Base-by-base conservation (phyloP, 1,140 invertebrate genomes). In the Drosophila pseudoobscura region DNA sequence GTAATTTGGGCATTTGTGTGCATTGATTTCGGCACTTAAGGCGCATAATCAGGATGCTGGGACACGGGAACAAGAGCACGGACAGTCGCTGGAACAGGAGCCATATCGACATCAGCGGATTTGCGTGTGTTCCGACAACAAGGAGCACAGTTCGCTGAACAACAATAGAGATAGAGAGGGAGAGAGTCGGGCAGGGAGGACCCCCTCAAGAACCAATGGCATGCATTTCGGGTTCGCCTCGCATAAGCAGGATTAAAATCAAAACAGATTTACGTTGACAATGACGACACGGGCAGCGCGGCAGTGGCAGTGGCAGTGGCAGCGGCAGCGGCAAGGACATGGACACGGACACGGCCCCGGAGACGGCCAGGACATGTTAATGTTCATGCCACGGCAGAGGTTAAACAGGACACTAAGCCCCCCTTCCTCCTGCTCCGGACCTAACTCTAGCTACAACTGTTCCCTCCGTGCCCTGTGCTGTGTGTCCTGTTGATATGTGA, bases 1-100 rank as follows among this genome's bases (percentile, higher is more conserved):
- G 83, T 90, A 87, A 90, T 88, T 90, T 82, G 88, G 83, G 73
- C 88, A 90, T 88, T 90, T 88, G 88, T 90, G 88, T 90, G 88
- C 88, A 90, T 90, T 90, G 88, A 90, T 90, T 90, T 90, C 88
- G 83, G 88, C 79, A 78, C 88, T 90, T 90, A 90, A 90, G 88
- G 69, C 78, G 65, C 82, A 80, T 90, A 90, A 90, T 90, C 88
- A 77, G 63, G 35, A 35, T 11, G 9, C 31, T 35, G 31, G 31
- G 31, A 35, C 31, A 35, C 31, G 31, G 9, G 3, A 35, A 35
- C 31, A 35, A 2, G 31, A 9, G 35, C 44, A 41, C 50, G 26
- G 39, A 35, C 29, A 31, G 22, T 5, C 24, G 24, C 24, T 26
- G 4, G 43, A 41, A 15, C 22, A 39, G 35, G 35, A 39, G 35